A percentile compares a stretch with the other conserved stretches of the same genome.
These are phyloP conservation scores for Ianthella basta DNA, from an alignment of 37 sponge, comb jelly and placozoan species.

Conservation along the genomic window DNA sequence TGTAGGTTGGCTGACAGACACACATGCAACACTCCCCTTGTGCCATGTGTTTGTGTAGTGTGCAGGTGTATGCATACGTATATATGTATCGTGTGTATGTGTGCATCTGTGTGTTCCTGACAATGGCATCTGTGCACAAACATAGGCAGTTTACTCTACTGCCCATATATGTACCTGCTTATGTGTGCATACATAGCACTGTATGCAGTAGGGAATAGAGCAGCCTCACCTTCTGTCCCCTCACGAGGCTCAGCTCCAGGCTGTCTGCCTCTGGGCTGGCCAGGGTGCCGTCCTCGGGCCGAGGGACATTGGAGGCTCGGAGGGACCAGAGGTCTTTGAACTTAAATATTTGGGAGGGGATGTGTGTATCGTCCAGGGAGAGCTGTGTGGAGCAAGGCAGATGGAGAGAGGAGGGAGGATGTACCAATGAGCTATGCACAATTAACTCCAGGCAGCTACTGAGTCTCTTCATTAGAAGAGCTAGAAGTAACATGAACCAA, in stretches of 20 bases:
- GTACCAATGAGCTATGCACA: background rate
- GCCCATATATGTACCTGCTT: background rate
- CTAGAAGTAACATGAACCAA: background rate
- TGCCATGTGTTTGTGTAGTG: background rate
- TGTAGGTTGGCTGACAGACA: background rate
- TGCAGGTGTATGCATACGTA: constrained; percentile 3
- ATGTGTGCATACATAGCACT: background rate
- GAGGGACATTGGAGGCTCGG: constrained; percentile 66
- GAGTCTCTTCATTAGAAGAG: no score
- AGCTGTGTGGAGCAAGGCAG: constrained; percentile 34
- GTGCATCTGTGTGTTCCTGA: background rate
- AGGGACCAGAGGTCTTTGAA: constrained; percentile 69
- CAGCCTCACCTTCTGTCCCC: constrained; percentile 1
- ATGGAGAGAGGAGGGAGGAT: background rate
- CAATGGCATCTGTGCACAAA: background rate
- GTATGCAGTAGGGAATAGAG: background rate
- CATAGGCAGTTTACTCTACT: background rate
- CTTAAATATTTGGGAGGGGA: constrained; percentile 55
- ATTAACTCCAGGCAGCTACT: background rate
- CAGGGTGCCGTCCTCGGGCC: constrained; percentile 65
- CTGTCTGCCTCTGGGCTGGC: constrained; percentile 74
- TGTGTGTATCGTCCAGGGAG: constrained; percentile 56
- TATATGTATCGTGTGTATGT: background rate
- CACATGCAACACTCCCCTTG: background rate
- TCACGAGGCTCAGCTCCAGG: background rate